Evolutionary conservation across 1,140 invertebrate species (phyloP).

Genomic region (Physella acuta): DNA sequence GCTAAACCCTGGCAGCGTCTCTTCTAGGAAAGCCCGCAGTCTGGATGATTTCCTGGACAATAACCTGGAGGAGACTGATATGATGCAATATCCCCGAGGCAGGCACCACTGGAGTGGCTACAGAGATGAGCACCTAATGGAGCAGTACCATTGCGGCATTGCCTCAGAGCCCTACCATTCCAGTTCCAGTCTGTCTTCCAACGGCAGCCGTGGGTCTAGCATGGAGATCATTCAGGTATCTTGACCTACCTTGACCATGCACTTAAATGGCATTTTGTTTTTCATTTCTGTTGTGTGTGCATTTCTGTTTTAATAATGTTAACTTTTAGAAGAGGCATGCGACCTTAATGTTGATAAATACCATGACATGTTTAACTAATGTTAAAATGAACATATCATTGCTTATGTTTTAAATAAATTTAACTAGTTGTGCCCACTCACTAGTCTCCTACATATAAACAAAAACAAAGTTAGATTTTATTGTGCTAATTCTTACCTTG

Average conservation of each 20-base stretch:
- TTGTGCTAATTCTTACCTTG: not conserved
- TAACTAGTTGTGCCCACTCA: not conserved
- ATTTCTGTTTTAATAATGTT: not conserved
- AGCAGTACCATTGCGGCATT: constrained; percentile 36
- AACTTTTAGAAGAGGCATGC: not conserved
- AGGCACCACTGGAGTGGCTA: constrained; percentile 23
- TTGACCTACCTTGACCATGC: constrained; percentile 25
- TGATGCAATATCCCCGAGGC: constrained; percentile 35
- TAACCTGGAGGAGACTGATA: constrained; percentile 20
- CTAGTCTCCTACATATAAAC: not conserved
- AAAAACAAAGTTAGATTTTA: not conserved
- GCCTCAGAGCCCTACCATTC: constrained; percentile 53
- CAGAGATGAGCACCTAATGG: constrained; percentile 26
- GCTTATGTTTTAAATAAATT: not conserved
- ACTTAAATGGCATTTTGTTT: not conserved
- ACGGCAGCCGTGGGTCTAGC: constrained; percentile 54
- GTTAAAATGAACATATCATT: not conserved
- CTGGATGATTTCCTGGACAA: constrained; percentile 55
- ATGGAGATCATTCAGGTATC: constrained; percentile 59
- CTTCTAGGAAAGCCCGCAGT: constrained; percentile 54
- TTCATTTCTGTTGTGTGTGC: not conserved
- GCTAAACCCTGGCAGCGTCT: constrained; percentile 17
- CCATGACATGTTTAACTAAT: not conserved
- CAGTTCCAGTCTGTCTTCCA: constrained; percentile 55
- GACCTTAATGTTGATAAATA: not conserved